Base-by-base conservation (phyloP, 2,113 vertebrate genomes). In the Regulus satrapa region DNA sequence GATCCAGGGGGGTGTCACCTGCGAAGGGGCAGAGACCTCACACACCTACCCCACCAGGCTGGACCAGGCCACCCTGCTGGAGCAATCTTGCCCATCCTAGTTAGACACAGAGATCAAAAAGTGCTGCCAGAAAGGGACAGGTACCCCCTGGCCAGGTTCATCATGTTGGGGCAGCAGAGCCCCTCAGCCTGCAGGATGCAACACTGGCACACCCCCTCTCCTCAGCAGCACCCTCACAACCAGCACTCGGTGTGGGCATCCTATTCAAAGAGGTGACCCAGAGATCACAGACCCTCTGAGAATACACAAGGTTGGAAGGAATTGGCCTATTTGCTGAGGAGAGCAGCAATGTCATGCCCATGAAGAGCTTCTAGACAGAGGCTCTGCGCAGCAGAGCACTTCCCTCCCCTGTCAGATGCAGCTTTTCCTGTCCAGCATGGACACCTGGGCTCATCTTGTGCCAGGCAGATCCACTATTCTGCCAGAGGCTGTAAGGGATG, bases 1-100 rank as follows among this genome's bases (percentile, higher is more conserved):
- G 91, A 31, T 99, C 98, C 51, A 98, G 79, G 4, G 98, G 97
- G 1, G 55, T 61, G 15, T 99, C 99, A 55, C 98, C 99, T 99
- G 91, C 2, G 7, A 83, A 14, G 18, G 16, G 58, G 3, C 0
- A 5, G 31, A 84, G 45, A 92, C 3, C 4, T 92, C 43, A 56
- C 21, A 41, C 7, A 20, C 7, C 6, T 62, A 76, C 13, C 40
- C 59, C 6, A 10, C 23, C 4, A 59, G 34, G 48, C 18, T n/a
- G 67, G 45, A 4, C 12, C 69, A 54, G 43, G 43, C 8, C 19
- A 34, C 46, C 38, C 17, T 56, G n/a, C 14, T 9, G 5, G 17
- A 83, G 28, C 38, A 58, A 19, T 31, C 51, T 40, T 69, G 38
- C 43, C 43, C 36, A 32, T 72, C 45, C 31, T 8, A 5, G 32